Conservation (phyloP, 2,113 vertebrate genomes). For the Tauraco erythrolophus region DNA sequence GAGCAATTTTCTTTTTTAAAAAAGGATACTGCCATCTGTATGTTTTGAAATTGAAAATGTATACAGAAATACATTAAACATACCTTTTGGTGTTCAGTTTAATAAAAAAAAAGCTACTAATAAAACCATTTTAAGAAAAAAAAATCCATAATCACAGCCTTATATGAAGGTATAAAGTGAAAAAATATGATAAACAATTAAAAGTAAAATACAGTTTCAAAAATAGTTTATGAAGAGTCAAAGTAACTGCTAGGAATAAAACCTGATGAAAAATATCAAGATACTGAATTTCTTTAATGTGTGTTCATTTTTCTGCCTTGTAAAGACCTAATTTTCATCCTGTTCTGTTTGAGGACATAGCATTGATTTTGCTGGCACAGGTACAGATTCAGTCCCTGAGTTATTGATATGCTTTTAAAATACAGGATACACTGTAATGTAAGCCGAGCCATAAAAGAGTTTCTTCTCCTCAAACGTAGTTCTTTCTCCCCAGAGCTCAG, state of each 20-base stretch:
- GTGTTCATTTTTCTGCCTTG: neutral
- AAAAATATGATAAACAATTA: neutral
- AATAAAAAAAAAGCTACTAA: neutral
- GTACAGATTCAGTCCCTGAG: neutral
- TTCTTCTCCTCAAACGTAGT: neutral
- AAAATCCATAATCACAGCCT: neutral
- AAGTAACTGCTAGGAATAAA: neutral
- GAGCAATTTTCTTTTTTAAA: neutral
- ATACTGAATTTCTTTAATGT: neutral
- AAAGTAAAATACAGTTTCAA: neutral
- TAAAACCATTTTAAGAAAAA: neutral
- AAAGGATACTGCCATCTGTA: neutral
- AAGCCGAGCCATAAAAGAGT: neutral
- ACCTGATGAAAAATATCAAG: neutral
- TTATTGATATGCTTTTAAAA: slow-evolving; percentile 40
- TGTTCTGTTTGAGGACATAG: neutral
- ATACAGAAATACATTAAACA: neutral
- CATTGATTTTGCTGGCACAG: neutral
- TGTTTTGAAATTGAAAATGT: neutral
- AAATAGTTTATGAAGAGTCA: neutral
- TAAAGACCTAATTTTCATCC: neutral
- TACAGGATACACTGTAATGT: neutral
- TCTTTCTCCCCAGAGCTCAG: neutral
- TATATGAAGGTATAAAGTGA: neutral
- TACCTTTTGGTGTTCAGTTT: neutral